These are phyloP conservation scores for Colius striatus DNA, from an alignment of 2,113 vertebrate genomes.

Conservation along the genomic window DNA sequence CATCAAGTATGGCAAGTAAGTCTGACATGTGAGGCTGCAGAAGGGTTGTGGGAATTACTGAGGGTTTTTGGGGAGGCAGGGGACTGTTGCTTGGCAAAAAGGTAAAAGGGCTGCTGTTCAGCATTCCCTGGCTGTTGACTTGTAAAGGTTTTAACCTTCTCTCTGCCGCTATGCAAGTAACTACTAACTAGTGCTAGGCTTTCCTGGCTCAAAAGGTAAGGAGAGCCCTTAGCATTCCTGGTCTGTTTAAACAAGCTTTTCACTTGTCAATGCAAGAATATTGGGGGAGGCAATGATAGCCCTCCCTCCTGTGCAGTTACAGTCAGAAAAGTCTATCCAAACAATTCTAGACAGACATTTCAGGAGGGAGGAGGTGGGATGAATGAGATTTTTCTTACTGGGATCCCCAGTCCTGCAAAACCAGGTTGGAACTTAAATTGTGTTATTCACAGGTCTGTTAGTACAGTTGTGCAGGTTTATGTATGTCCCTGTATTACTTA, in stretches of 20 bases:
- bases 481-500: neutral
- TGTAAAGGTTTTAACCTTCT: neutral
- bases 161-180: neutral
- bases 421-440: neutral
- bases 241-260: neutral
- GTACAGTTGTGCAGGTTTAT: neutral
- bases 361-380: neutral
- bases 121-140: neutral
- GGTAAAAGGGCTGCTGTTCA: neutral
- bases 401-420: neutral
- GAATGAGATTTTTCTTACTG: neutral
- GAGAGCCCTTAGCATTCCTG: neutral
- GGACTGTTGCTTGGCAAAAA: neutral
- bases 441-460: neutral
- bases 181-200: neutral
- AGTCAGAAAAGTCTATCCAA: neutral
- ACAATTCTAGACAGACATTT: neutral
- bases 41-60: neutral
- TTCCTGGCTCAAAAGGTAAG: neutral
- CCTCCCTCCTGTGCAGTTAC: neutral
- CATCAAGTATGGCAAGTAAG: constrained; percentile 89
- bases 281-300: neutral
- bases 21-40: neutral
- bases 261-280: neutral
- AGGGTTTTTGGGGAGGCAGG: neutral